A percentile compares a stretch with the other conserved stretches of the same genome.
Conservation (phyloP, 2,888 invertebrate species). For the Philereme vetulata region DNA sequence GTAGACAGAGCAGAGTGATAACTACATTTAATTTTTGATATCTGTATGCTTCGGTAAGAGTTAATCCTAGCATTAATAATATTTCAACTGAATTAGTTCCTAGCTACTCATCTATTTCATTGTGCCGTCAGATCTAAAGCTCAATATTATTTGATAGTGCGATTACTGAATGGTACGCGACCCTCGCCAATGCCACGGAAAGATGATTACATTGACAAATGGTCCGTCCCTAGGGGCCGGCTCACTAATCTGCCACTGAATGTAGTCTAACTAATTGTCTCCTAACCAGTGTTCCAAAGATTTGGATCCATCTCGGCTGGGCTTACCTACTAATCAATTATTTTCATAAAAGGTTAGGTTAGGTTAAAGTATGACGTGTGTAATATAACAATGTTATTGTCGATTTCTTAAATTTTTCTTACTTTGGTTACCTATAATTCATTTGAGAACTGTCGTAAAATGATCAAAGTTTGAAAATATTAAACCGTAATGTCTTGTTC, state of each 20-base stretch:
- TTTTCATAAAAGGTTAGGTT: not conserved
- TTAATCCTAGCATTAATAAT: too few species aligned
- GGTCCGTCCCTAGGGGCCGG: conserved; percentile 53
- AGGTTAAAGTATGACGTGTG: too few species aligned
- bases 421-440: too few species aligned
- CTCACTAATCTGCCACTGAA: conserved; percentile 66
- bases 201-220: conserved; percentile 75
- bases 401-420: too few species aligned
- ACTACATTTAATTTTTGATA: too few species aligned
- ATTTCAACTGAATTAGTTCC: not conserved
- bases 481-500: too few species aligned
- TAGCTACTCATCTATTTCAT: conserved; percentile 13
- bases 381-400: not conserved
- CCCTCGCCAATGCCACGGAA: conserved; percentile 56
- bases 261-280: conserved; percentile 66
- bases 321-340: conserved; percentile 6
- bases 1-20: too few species aligned
- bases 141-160: conserved; percentile 50
- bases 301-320: conserved; percentile 22
- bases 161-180: conserved; percentile 55
- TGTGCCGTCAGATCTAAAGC: conserved; percentile 27
- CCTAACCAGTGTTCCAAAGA: conserved; percentile 48
- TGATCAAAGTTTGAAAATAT: too few species aligned
- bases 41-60: too few species aligned
- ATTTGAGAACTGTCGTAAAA: too few species aligned